Evolutionary conservation across 2,797 vertebrate species (phyloP).

Genomic region (Chloroceryle inda): DNA sequence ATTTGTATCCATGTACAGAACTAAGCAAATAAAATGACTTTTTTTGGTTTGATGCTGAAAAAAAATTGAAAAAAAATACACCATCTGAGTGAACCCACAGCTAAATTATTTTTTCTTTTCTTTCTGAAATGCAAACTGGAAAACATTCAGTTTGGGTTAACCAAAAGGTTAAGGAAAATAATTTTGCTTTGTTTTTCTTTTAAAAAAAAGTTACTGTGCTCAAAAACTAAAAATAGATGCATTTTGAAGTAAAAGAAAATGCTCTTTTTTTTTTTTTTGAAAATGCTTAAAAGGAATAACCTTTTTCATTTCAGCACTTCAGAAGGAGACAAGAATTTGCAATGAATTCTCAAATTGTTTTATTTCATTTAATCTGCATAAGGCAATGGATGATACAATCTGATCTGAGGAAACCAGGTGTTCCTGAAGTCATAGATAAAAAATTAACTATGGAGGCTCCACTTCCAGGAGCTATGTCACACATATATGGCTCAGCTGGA

Average conservation of each 20-base stretch:
- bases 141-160: not conserved
- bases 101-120: not conserved
- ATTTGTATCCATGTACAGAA: not conserved
- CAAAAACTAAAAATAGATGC: not conserved
- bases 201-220: not conserved
- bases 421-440: not conserved
- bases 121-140: not conserved
- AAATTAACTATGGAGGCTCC: not conserved
- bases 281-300: not conserved
- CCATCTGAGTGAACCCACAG: not conserved
- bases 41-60: not conserved
- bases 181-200: slow-evolving; percentile 12
- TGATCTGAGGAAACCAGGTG: not conserved
- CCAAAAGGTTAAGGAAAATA: not conserved
- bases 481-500: not conserved
- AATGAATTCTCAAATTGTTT: not conserved
- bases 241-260: not conserved
- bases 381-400: not conserved
- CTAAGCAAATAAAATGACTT: not conserved
- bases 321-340: not conserved
- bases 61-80: not conserved
- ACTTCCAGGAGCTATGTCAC: not conserved
- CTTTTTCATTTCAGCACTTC: not conserved
- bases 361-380: not conserved
- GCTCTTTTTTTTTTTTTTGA: not conserved